These are phyloP conservation scores for Steinernema khuongi DNA, from an alignment of 1,140 invertebrate genomes.

Conservation along the genomic window DNA sequence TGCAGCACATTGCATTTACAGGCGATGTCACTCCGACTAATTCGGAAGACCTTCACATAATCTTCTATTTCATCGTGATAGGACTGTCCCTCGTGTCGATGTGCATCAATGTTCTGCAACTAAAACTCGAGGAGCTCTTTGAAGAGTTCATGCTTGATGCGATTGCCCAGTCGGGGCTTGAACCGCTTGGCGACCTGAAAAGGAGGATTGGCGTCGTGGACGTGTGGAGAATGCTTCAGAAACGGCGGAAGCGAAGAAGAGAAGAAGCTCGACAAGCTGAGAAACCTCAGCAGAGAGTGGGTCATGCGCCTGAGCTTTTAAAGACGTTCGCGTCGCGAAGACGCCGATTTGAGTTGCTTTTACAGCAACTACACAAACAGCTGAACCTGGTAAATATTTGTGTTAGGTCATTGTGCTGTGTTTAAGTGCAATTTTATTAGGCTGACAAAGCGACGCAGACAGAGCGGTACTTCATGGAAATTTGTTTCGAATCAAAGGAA, in stretches of 20 bases:
- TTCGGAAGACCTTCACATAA: slow-evolving; percentile 51
- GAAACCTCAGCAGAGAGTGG: background rate
- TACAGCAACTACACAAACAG: background rate
- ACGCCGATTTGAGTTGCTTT: background rate
- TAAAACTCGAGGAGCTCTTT: slow-evolving; percentile 55
- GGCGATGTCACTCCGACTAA: slow-evolving; percentile 58
- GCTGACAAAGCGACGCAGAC: slow-evolving; percentile 20
- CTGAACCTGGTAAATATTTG: background rate
- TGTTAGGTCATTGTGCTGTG: background rate
- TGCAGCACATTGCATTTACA: slow-evolving; percentile 8
- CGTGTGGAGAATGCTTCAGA: background rate
- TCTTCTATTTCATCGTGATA: slow-evolving; percentile 55
- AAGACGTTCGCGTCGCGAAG: background rate
- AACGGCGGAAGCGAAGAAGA: background rate
- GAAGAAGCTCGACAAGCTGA: too few relatives aligned
- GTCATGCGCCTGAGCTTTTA: background rate
- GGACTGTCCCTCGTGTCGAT: slow-evolving; percentile 54
- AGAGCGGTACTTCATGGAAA: slow-evolving; percentile 19
- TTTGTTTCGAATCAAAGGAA: slow-evolving; percentile 15
- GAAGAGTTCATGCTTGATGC: slow-evolving; percentile 26
- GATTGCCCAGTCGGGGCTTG: background rate
- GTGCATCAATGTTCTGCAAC: slow-evolving; percentile 58
- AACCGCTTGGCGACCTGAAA: background rate
- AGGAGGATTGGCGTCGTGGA: background rate
- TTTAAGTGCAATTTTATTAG: slow-evolving; percentile 20